Conservation (phyloP, 2,113 vertebrate species). For the Salminus brasiliensis region DNA sequence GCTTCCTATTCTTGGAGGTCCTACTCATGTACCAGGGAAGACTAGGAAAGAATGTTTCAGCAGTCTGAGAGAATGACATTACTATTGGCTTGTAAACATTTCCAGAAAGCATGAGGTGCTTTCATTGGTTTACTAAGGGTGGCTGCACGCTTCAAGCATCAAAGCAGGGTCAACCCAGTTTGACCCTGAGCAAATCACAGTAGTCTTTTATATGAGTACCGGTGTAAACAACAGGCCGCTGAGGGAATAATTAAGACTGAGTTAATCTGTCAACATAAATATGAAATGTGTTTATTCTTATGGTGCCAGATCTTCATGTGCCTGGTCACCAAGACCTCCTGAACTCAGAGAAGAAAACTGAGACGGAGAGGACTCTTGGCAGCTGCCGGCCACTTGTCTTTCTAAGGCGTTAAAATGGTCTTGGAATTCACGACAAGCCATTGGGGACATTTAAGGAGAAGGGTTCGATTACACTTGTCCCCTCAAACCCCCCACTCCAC, state of each 20-base stretch:
- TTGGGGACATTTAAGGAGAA: constrained; percentile 66
- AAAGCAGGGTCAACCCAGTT: not conserved
- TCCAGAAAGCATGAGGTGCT: not conserved
- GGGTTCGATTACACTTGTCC: constrained; percentile 64
- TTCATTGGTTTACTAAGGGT: not conserved
- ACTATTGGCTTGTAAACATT: not conserved
- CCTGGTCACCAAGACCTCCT: constrained; percentile 41
- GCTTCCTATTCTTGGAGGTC: not conserved
- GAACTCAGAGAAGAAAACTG: constrained; percentile 71
- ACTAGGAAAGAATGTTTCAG: not conserved
- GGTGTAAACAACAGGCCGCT: constrained; percentile 31
- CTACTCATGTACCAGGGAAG: not conserved
- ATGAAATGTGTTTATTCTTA: constrained; percentile 55
- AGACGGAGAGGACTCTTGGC: constrained; percentile 66
- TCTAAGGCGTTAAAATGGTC: constrained; percentile 75
- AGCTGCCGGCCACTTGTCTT: constrained; percentile 77
- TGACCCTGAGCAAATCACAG: not conserved
- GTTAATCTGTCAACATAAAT: constrained; percentile 43
- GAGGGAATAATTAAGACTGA: constrained; percentile 33
- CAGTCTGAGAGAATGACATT: not conserved
- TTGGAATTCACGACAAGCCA: constrained; percentile 70
- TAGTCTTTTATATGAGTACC: not conserved
- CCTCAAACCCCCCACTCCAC: not conserved
- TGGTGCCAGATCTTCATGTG: not conserved
- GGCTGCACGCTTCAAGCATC: not conserved